phyloP scores from a whole-genome alignment of 1,140 invertebrate species.

The Lepidotrigona ventralis region DNA sequence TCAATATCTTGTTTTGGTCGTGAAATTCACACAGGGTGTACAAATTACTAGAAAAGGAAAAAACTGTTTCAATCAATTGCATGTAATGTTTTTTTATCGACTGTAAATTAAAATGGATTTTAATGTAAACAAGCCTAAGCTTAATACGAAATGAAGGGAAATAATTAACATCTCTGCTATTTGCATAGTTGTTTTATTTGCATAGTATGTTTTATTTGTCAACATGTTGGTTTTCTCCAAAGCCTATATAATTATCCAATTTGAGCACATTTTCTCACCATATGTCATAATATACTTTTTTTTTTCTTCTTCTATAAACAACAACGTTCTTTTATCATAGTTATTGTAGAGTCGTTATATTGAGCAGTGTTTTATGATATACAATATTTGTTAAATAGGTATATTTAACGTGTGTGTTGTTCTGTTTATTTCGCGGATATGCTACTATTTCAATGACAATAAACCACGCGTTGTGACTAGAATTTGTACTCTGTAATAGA shows the following conservation, averaged over 20 bases:
- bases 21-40: conserved; percentile 69
- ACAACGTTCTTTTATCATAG: conserved; percentile 73
- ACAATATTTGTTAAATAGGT: conserved; percentile 59
- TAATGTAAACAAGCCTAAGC: conserved; percentile 50
- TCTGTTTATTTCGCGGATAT: conserved; percentile 53
- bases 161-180: conserved; percentile 46
- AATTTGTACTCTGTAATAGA: conserved; percentile 57
- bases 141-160: conserved; percentile 60
- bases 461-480: conserved; percentile 49
- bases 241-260: conserved; percentile 72
- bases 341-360: conserved; percentile 73
- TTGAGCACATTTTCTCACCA: conserved; percentile 74
- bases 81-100: neutral
- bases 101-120: conserved; percentile 24
- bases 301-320: conserved; percentile 72
- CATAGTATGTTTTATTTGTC: conserved; percentile 74
- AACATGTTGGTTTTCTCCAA: conserved; percentile 71
- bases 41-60: neutral
- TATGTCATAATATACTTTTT: conserved; percentile 71
- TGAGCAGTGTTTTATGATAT: conserved; percentile 73
- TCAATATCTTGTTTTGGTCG: conserved; percentile 88
- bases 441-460: conserved; percentile 47
- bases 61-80: neutral
- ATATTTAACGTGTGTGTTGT: conserved; percentile 56
- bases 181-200: conserved; percentile 64